These are phyloP conservation scores for Andrena hattorfiana DNA, from an alignment of 2,888 invertebrate species.

Conservation along the genomic window DNA sequence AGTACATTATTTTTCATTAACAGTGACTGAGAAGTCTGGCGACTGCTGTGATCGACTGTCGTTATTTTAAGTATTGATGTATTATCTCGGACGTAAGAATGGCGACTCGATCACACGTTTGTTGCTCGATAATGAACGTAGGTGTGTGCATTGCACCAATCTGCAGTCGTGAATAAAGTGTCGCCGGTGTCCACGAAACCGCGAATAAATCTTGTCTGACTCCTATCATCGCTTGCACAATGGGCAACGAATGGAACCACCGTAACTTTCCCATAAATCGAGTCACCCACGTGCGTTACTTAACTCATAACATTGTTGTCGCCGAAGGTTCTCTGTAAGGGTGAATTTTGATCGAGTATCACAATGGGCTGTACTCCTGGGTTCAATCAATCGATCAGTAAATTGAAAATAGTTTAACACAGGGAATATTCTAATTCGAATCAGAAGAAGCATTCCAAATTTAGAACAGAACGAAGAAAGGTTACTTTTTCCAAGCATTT, in stretches of 20 bases:
- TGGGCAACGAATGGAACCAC: slow-evolving; percentile 51
- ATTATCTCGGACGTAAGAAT: slow-evolving; percentile 5
- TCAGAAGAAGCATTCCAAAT: no score
- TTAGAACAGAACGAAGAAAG: no score
- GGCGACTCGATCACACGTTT: slow-evolving; percentile 8
- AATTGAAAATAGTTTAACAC: not conserved
- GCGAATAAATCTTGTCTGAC: slow-evolving; percentile 61
- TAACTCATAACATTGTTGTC: slow-evolving; percentile 39
- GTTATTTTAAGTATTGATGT: no score
- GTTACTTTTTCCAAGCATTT: no score
- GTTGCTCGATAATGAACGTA: slow-evolving; percentile 46
- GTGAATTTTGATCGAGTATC: slow-evolving; percentile 48
- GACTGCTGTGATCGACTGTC: no score
- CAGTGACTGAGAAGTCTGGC: no score
- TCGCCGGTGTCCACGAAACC: slow-evolving; percentile 52
- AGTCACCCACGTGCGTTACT: slow-evolving; percentile 58
- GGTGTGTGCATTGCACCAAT: slow-evolving; percentile 41
- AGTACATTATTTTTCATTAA: no score
- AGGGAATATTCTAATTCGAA: no score
- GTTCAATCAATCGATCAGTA: slow-evolving; percentile 39
- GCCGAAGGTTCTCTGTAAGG: slow-evolving; percentile 35
- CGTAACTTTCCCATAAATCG: slow-evolving; percentile 60
- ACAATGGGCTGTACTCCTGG: slow-evolving; percentile 29
- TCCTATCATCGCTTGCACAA: slow-evolving; percentile 62
- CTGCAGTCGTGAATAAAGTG: slow-evolving; percentile 41